These are phyloP conservation scores for Drosophila orena DNA, from an alignment of 1,140 invertebrate genomes.

Conservation along the genomic window DNA sequence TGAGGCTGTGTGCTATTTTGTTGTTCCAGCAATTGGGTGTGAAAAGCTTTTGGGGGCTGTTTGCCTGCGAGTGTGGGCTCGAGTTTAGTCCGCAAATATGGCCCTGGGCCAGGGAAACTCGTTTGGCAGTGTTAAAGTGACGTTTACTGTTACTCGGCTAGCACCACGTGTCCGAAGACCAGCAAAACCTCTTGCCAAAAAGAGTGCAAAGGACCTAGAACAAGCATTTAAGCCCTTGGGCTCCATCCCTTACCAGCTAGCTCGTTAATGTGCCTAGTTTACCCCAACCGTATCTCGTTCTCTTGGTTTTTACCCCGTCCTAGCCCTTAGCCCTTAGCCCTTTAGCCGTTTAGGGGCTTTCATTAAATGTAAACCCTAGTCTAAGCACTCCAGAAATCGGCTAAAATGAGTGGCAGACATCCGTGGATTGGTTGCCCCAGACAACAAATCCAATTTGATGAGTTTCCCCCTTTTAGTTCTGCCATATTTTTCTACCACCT, in stretches of 20 bases:
- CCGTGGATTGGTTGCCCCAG: constrained; percentile 46
- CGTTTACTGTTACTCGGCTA: constrained; percentile 69
- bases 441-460: constrained; percentile 76
- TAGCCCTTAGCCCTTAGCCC: not conserved
- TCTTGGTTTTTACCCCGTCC: constrained; percentile 2
- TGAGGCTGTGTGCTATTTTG: constrained; percentile 44
- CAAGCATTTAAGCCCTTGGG: constrained; percentile 61
- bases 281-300: not conserved
- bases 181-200: constrained; percentile 17
- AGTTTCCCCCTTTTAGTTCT: constrained; percentile 33
- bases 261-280: constrained; percentile 47
- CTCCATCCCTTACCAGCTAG: constrained; percentile 30
- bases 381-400: constrained; percentile 37
- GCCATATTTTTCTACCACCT: constrained; percentile 9
- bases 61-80: constrained; percentile 29
- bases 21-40: constrained; percentile 74
- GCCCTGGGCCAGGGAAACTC: constrained; percentile 37
- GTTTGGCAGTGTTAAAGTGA: constrained; percentile 67
- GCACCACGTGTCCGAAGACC: constrained; percentile 25
- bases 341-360: constrained; percentile 53
- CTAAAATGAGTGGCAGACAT: constrained; percentile 37
- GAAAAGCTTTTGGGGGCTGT: constrained; percentile 74
- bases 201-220: constrained; percentile 3
- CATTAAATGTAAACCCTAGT: constrained; percentile 72
- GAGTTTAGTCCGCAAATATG: constrained; percentile 29